Percentiles rank a stretch among this genome's conserved stretches.
Evolutionary conservation across 2,113 vertebrate species (phyloP).

Genomic region (Dipodomys ordii): DNA sequence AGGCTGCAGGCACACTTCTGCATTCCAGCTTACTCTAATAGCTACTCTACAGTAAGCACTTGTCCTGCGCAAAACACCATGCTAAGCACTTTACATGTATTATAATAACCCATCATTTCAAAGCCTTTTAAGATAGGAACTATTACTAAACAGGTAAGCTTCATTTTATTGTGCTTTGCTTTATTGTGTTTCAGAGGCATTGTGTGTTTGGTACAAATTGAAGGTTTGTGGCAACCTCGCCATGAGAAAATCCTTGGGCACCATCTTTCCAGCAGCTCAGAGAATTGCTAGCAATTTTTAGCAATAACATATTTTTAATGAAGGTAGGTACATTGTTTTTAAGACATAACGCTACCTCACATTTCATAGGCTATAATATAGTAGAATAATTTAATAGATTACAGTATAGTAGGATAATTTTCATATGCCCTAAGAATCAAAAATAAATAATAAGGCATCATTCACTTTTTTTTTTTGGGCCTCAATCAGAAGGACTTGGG

Average conservation of each 20-base stretch:
- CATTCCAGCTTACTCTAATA: neutral
- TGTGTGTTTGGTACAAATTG: neutral
- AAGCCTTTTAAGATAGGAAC: neutral
- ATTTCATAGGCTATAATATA: neutral
- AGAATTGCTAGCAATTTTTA: neutral
- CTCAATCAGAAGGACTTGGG: too few relatives aligned
- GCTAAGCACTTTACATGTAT: neutral
- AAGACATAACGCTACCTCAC: neutral
- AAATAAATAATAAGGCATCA: neutral
- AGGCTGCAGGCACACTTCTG: neutral
- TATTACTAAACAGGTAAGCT: neutral
- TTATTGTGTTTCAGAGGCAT: neutral
- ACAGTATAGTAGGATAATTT: neutral
- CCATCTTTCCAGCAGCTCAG: neutral
- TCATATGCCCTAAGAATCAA: neutral
- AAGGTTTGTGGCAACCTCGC: neutral
- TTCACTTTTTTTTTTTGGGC: too few relatives aligned
- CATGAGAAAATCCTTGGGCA: neutral
- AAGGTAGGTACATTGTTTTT: neutral
- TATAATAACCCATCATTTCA: conserved; percentile 32
- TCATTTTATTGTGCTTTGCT: neutral
- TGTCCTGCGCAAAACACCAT: neutral
- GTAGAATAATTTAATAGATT: neutral
- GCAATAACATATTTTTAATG: neutral
- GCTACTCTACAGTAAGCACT: neutral